Evolutionary conservation across 2,797 vertebrate species (phyloP).

Genomic region (Manis javanica): DNA sequence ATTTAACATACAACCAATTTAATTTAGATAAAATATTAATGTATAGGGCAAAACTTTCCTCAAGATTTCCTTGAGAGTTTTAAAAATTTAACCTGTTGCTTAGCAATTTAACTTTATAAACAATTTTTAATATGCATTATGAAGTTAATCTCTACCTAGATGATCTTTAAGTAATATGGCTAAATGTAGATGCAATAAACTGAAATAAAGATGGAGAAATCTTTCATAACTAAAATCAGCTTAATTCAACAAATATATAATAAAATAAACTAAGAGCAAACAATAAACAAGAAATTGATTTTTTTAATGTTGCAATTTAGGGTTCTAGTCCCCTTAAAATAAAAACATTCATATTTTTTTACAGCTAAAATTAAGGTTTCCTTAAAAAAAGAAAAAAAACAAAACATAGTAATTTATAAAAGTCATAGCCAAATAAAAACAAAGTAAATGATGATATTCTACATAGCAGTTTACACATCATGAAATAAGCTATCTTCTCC

Average conservation of each 20-base stretch:
- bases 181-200: slow-evolving; percentile 1
- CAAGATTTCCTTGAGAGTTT: slow-evolving; percentile 49
- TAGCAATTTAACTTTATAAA: slow-evolving; percentile 39
- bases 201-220: slow-evolving; percentile 39
- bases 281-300: neutral
- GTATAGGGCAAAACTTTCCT: slow-evolving; percentile 37
- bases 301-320: neutral
- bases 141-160: slow-evolving; percentile 6
- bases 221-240: slow-evolving; percentile 39
- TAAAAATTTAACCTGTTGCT: neutral
- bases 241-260: neutral
- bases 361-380: slow-evolving; percentile 26
- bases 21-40: slow-evolving; percentile 56
- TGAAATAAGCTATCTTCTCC: slow-evolving; percentile 1
- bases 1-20: slow-evolving; percentile 42
- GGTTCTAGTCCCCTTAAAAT: neutral
- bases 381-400: neutral
- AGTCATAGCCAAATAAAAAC: neutral
- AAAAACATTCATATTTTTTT: slow-evolving; percentile 1
- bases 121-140: slow-evolving; percentile 17
- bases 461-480: neutral
- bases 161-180: neutral
- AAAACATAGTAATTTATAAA: neutral
- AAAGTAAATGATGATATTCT: slow-evolving; percentile 52
- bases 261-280: neutral